Evolutionary conservation across 2,113 vertebrate genomes (phyloP).

Genomic region (Pollachius pollachius): DNA sequence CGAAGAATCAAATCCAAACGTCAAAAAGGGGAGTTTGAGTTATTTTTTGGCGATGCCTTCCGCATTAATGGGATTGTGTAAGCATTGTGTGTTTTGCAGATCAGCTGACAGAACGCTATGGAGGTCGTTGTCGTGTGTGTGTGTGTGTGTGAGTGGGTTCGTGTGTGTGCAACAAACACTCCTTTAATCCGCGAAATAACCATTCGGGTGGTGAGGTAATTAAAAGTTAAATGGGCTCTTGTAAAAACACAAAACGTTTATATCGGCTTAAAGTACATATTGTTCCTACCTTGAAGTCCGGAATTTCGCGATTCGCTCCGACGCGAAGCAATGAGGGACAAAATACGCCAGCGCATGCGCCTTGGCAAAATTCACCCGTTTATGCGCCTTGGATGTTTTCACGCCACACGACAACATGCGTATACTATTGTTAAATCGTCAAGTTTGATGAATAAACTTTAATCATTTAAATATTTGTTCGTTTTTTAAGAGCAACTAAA

Average conservation of each 20-base stretch:
- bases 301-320: background rate
- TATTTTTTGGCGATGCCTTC: background rate
- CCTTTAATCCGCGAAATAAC: background rate
- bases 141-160: no score
- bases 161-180: no score
- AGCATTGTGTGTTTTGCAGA: background rate
- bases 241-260: background rate
- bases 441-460: no score
- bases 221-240: background rate
- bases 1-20: no score
- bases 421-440: background rate
- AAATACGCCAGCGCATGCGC: background rate
- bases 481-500: no score
- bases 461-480: no score
- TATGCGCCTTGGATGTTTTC: background rate
- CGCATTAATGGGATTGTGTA: background rate
- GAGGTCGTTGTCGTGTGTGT: no score
- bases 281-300: constrained; percentile 35
- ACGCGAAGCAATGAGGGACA: constrained; percentile 36
- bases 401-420: background rate
- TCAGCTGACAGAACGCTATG: constrained; percentile 34
- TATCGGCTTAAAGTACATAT: constrained; percentile 11
- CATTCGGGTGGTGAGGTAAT: background rate
- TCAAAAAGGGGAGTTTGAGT: accelerated
- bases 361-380: background rate